phyloP scores from a whole-genome alignment of 2,888 invertebrate species.

The Eristalis tenax region DNA sequence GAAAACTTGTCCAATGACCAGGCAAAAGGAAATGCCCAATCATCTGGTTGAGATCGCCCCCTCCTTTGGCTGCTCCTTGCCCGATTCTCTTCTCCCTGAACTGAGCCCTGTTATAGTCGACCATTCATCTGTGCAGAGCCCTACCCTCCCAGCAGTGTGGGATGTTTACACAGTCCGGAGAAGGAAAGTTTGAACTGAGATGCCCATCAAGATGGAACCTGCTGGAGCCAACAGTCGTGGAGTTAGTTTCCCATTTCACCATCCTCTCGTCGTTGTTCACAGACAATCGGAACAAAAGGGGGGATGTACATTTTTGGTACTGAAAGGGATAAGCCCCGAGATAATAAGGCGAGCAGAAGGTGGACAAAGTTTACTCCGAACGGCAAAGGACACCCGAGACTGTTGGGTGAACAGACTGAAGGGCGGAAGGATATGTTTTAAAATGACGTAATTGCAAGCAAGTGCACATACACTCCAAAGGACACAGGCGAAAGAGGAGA shows the following conservation, averaged over 20 bases:
- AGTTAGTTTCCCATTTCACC: constrained; percentile 50
- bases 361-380: constrained; percentile 38
- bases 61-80: background rate
- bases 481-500: background rate
- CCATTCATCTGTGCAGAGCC: background rate
- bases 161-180: constrained; percentile 44
- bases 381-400: constrained; percentile 16
- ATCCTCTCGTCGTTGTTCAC: background rate
- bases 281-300: constrained; percentile 45
- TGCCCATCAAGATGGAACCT: constrained; percentile 39
- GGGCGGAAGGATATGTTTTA: constrained; percentile 33
- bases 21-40: constrained; percentile 58
- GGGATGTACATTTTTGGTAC: constrained; percentile 47
- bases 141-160: background rate
- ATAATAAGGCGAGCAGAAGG: constrained; percentile 41
- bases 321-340: constrained; percentile 33
- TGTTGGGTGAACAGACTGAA: constrained; percentile 1
- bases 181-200: constrained; percentile 48
- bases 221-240: background rate
- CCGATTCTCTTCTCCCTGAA: background rate
- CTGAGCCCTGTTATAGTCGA: background rate
- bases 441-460: constrained; percentile 53
- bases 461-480: constrained; percentile 11
- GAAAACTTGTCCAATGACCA: constrained; percentile 56
- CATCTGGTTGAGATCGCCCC: constrained; percentile 44